A percentile compares a stretch with the other conserved stretches of the same genome.
phyloP scores from a whole-genome alignment of 2,888 invertebrate species.

The Melanotus villosus region DNA sequence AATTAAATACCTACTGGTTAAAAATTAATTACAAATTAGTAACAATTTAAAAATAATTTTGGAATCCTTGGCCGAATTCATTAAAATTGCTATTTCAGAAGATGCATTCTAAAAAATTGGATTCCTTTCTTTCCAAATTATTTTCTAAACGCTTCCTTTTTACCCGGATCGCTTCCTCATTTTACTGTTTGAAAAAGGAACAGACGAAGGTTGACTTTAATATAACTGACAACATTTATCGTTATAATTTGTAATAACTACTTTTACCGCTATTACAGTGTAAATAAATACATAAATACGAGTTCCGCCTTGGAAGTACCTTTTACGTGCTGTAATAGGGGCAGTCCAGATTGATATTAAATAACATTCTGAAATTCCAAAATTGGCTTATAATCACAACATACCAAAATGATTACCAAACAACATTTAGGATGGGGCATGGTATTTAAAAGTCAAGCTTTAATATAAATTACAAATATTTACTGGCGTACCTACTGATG shows the following conservation, averaged over 20 bases:
- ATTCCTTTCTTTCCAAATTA: not conserved
- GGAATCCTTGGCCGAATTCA: not conserved
- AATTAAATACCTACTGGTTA: not conserved
- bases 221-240: not conserved
- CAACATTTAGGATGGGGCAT: not conserved
- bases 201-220: not conserved
- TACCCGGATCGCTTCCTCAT: slow-evolving; percentile 14
- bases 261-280: slow-evolving; percentile 12
- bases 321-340: not conserved
- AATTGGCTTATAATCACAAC: not conserved
- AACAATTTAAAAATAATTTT: not conserved
- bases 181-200: not conserved
- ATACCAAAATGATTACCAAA: not conserved
- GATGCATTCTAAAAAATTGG: not conserved
- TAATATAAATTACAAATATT: no score
- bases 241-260: slow-evolving; percentile 13
- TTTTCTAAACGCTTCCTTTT: not conserved
- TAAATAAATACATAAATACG: not conserved
- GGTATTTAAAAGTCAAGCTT: slow-evolving; percentile 19
- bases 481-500: no score
- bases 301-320: slow-evolving; percentile 7
- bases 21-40: not conserved
- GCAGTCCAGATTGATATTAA: not conserved
- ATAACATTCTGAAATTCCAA: not conserved
- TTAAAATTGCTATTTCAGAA: not conserved